Base-by-base conservation (phyloP, 2,888 invertebrate genomes). In the Melanargia galathea region DNA sequence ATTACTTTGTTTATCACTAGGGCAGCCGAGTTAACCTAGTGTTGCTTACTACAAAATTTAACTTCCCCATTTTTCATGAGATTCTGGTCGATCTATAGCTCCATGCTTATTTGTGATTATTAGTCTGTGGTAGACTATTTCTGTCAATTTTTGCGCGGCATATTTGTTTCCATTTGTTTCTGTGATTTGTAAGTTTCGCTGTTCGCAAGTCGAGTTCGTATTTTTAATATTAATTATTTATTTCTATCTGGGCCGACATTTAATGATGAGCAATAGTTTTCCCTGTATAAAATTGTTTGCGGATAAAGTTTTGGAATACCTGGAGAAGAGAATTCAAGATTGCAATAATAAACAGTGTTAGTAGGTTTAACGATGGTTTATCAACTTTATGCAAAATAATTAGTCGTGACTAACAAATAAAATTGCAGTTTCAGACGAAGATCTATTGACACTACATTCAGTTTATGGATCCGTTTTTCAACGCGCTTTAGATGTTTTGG, bases 401-500 rank as follows among this genome's bases (percentile, higher is more conserved):
- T 26, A 26, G 4, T 26, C 0, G 1, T 11, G 2, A 16, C 10
- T 49, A 26, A n/a, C 16, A 13, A 52, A 35, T 33, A 26, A 52
- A 52, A 30, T 13, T 60, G 16, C 71, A 95, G 95, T 95, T 87
- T 82, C 92, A 76, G 92, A 92, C 71, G 88, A 91, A 54, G 89
- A 92, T 38, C 76, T 95, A 22, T 72, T 93, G 22, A 87, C 87
- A 45, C 78, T 95, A 2, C 85, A 93, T 74, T 92, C 93, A 1
- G 75, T 94, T 13, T 94, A 95, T 72, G 94, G 94, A 0, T 77
- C 79, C 26, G 84, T 92, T 8, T 83, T 95, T 22, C 88, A 92
- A 73, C 88, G 92, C 72, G 93, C 95, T 0, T 78, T 94, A 2
- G 93, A 94, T 68, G 83, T 95, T 7, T 81, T 95, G 52, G 95